Base-by-base conservation (phyloP, 2,888 invertebrate species). In the Neocrepidodera transversa region DNA sequence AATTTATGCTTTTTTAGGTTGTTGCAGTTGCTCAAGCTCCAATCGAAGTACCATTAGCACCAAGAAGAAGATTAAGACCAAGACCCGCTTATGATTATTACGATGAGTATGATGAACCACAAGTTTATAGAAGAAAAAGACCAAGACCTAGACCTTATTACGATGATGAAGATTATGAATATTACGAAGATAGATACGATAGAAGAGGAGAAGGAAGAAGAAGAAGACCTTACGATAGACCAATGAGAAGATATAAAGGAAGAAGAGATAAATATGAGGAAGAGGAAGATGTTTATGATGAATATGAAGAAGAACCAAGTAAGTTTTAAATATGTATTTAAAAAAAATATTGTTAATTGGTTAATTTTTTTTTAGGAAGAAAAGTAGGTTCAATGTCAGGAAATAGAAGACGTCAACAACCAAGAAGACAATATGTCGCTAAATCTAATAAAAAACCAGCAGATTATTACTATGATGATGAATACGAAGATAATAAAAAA, bases 31-130 rank as follows among this genome's bases (percentile, higher is more conserved):
- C n/a, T n/a, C n/a, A n/a, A n/a, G n/a, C n/a, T n/a, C n/a, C n/a
- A n/a, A n/a, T 53, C 43, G 43, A 43, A 43, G n/a, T 18, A 16
- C 30, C 45, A 0, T 11, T 30, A 13, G 36, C 35, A 28, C 45
- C 50, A 4, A 16, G 20, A 8, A 56, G 67, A 10, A 30, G 49
- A n/a, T 8, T 28, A 2, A 80, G 84, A 20, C 81, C 85, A 35
- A 82, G 87, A 0, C 85, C 86, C 1, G 79, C 78, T 11, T 87
- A 89, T 65, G 89, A 90, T 59, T 91, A 92, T 68, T 91, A 92
- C 1, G 85, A 87, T 42, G 86, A 87, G 53, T 85, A 85, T 17
- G 83, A 89, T 40, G 76, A 84, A 78, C 56, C 70, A 17, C 84
- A 84, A 14, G 18, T 8, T 30, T 56, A 40, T 30, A 82, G 86